A percentile compares a stretch with the other conserved stretches of the same genome.
phyloP scores from a whole-genome alignment of 2,797 vertebrate species.

The Rhabdophis nuchalis region DNA sequence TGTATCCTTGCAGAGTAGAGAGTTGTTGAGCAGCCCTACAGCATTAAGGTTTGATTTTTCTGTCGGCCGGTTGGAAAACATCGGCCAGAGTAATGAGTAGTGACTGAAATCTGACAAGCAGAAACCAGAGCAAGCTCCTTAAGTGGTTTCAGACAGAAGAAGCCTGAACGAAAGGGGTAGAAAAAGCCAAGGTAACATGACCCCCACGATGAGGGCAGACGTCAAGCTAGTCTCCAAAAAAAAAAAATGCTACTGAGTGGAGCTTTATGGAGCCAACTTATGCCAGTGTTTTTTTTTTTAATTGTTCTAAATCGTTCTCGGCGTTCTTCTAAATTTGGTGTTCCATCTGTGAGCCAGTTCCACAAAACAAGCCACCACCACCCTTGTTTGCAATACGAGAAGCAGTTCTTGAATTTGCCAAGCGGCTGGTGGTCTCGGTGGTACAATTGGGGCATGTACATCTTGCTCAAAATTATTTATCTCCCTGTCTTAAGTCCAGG shows the following conservation, averaged over 20 bases:
- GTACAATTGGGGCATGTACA: not conserved
- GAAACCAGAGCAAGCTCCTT: conserved; percentile 14
- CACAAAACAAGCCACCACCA: fast-evolving
- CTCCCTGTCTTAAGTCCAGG: not conserved
- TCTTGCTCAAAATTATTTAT: not conserved
- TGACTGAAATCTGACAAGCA: conserved; percentile 36
- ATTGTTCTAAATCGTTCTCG: not conserved
- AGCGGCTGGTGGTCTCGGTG: not conserved
- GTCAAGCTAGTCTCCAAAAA: not conserved
- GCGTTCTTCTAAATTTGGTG: not conserved
- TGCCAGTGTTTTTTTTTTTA: not conserved
- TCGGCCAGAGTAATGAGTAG: conserved; percentile 41
- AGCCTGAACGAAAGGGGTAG: not conserved
- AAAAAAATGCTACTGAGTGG: not conserved
- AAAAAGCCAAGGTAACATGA: not conserved
- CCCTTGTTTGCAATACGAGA: not conserved
- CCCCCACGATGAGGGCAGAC: not conserved
- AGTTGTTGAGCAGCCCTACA: conserved; percentile 29
- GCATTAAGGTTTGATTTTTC: conserved; percentile 30
- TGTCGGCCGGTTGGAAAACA: conserved; percentile 40
- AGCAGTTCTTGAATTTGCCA: not conserved
- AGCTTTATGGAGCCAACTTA: not conserved
- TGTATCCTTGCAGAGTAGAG: conserved; percentile 19
- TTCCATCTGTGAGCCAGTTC: not conserved
- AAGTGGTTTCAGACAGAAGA: conserved; percentile 34